Evolutionary conservation across 2,113 vertebrate species (phyloP).

Genomic region (Corythornis cristatus): DNA sequence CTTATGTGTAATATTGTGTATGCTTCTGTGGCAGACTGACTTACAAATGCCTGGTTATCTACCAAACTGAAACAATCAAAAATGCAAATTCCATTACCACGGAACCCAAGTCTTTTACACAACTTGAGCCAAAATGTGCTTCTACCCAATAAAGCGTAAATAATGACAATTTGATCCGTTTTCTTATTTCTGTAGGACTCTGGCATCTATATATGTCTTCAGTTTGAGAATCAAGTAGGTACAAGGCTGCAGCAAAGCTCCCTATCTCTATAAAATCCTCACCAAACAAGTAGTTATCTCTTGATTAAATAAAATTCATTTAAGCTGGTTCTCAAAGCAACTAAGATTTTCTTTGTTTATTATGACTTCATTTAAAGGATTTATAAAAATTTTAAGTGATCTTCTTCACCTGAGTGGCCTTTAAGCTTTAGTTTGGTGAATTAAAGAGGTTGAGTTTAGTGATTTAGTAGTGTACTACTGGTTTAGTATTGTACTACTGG

Average conservation of each 20-base stretch:
- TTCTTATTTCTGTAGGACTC: background rate
- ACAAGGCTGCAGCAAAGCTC: rapidly evolving
- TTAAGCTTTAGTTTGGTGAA: background rate
- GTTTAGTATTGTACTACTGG: background rate
- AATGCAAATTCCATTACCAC: background rate
- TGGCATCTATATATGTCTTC: background rate
- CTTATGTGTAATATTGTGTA: background rate
- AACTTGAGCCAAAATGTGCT: background rate
- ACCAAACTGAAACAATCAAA: background rate
- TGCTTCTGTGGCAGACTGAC: background rate
- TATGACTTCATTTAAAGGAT: background rate
- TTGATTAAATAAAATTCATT: background rate
- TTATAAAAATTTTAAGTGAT: background rate
- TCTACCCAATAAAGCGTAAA: background rate
- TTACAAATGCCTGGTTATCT: background rate
- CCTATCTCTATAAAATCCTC: background rate
- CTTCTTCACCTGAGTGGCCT: background rate
- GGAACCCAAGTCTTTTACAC: background rate
- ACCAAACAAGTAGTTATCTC: background rate
- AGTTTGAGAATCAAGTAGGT: background rate
- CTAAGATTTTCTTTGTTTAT: background rate
- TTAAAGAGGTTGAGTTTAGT: background rate
- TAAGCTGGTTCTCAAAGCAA: background rate
- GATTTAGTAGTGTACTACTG: background rate
- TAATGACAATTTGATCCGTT: background rate